Evolutionary conservation across 2,888 invertebrate species (phyloP).

Genomic region (Maniola hyperantus): DNA sequence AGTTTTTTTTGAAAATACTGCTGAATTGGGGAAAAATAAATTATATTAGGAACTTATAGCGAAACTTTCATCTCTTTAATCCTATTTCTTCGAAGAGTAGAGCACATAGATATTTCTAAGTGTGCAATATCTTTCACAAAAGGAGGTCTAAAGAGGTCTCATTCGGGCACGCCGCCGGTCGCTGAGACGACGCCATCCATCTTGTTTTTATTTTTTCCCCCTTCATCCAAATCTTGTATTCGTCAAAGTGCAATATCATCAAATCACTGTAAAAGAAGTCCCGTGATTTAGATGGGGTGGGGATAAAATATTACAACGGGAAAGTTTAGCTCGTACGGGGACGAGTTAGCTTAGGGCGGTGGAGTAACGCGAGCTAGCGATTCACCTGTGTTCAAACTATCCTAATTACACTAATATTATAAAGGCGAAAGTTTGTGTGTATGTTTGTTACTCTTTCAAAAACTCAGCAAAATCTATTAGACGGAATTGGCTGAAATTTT

Average conservation of each 20-base stretch:
- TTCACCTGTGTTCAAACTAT: conserved; percentile 10
- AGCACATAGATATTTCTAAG: conserved; percentile 1
- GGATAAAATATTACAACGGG: conserved; percentile 79
- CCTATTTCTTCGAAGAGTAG: background rate
- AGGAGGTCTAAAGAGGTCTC: conserved; percentile 22
- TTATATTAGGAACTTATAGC: background rate
- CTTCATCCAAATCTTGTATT: conserved; percentile 54
- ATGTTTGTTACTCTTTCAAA: no score
- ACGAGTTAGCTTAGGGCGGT: conserved; percentile 49
- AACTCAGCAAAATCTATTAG: no score
- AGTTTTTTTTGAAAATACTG: no score
- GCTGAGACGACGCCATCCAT: conserved; percentile 55
- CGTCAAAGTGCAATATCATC: conserved; percentile 81
- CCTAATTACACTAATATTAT: background rate
- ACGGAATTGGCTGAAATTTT: no score
- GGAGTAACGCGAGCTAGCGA: conserved; percentile 43
- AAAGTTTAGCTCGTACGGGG: conserved; percentile 65
- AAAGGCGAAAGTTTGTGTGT: background rate
- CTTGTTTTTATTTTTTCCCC: conserved; percentile 68
- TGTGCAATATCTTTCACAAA: conserved; percentile 12
- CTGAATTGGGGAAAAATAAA: no score
- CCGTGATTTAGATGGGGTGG: conserved; percentile 69
- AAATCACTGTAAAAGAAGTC: conserved; percentile 81
- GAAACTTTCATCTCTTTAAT: background rate
- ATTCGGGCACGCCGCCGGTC: conserved; percentile 20